These are phyloP conservation scores for Gastrophysa polygoni DNA, from an alignment of 2,888 invertebrate genomes.

Conservation along the genomic window DNA sequence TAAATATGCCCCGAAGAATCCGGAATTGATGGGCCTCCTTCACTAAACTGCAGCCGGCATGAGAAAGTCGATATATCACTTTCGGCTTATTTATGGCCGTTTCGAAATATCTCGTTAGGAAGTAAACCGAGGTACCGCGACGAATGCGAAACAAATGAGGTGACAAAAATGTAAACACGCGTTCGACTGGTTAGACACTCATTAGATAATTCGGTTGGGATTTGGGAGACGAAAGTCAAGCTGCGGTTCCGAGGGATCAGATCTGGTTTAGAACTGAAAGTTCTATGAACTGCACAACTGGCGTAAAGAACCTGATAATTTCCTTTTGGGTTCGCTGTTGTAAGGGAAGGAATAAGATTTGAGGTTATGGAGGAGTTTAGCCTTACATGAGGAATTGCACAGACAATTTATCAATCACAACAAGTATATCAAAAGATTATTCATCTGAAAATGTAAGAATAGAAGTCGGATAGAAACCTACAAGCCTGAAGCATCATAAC, in stretches of 20 bases:
- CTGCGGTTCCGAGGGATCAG: neutral
- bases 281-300: no score
- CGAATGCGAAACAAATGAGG: conserved; percentile 28
- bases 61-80: conserved; percentile 30
- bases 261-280: no score
- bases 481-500: no score
- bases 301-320: no score
- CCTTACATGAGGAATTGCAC: no score
- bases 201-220: conserved; percentile 11
- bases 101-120: conserved; percentile 28
- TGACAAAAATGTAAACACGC: conserved; percentile 25
- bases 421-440: no score
- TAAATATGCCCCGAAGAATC: conserved; percentile 28
- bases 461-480: no score
- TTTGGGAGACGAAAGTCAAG: neutral
- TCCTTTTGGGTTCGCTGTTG: no score
- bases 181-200: conserved; percentile 10
- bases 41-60: conserved; percentile 29
- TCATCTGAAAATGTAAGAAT: no score
- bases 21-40: conserved; percentile 29
- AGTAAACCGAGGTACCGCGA: conserved; percentile 8
- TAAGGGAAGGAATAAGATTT: no score
- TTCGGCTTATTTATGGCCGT: conserved; percentile 25
- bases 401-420: no score
- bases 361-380: no score